These are phyloP conservation scores for Beris chalybata DNA, from an alignment of 2,888 invertebrate genomes.

Conservation along the genomic window DNA sequence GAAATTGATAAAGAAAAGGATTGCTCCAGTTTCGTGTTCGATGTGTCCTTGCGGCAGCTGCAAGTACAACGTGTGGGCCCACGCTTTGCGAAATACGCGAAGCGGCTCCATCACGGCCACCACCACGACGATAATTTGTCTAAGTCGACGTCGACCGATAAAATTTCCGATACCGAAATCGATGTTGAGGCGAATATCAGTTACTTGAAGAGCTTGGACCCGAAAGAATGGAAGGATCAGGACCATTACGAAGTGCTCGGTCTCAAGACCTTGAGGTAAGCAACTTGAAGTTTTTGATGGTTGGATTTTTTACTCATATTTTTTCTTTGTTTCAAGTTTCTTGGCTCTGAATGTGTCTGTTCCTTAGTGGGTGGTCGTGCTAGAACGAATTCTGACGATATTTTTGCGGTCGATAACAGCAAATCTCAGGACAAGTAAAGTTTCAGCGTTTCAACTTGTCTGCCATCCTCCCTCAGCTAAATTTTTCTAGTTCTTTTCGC, in stretches of 20 bases:
- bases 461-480: no score
- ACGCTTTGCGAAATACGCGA: constrained; percentile 34
- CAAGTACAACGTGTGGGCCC: constrained; percentile 38
- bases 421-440: no score
- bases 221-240: constrained; percentile 96
- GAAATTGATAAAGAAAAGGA: background rate
- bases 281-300: no score
- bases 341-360: no score
- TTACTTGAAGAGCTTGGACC: constrained; percentile 85
- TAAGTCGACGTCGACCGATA: constrained; percentile 37
- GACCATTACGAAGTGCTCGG: constrained; percentile 97
- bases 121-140: constrained; percentile 34
- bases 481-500: no score
- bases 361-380: no score
- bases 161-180: constrained; percentile 49
- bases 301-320: background rate
- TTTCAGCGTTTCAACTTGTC: no score
- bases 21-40: constrained; percentile 25
- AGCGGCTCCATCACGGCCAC: constrained; percentile 31
- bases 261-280: constrained; percentile 64
- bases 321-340: background rate
- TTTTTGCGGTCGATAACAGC: no score
- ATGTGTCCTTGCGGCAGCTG: constrained; percentile 27
- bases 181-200: constrained; percentile 74
- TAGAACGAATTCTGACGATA: no score